Evolutionary conservation across 2,113 vertebrate genomes (phyloP), one percentile per base, ranked within the genome.

Genomic region (Hyaena hyaena): DNA sequence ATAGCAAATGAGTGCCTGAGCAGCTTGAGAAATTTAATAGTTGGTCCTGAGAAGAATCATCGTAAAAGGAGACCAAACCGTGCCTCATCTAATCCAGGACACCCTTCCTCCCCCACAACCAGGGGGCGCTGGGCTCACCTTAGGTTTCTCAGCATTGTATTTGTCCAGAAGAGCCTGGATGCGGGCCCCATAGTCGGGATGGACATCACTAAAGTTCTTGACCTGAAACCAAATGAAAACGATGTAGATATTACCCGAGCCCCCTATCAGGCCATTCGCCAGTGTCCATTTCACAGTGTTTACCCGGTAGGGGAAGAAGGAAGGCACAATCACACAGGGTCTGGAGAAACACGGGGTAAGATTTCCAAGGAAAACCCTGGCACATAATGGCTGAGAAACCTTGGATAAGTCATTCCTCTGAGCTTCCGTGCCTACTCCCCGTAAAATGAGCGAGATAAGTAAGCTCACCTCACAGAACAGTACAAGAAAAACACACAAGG

Each of bases 151-250:
- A 6, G 98, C 97, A 1, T 99, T 99, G 98, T 99, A 97, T 69
- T 99, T 99, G 95, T 99, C 98, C 97, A 99, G 97, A 63, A 99
- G 96, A 14, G 95, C 85, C 98, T 99, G 99, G 91, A 99, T 97
- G 19, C 97, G 68, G 79, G 98, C 98, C 66, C 99, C 99, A 14
- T 99, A 99, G 16, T 99, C 99, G 81, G 99, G 98, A 97, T 99
- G 99, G 91, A 99, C 98, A 5, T 99, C 99, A 89, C 95, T 98
- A 98, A 99, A 99, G 95, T 99, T 99, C 97, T 99, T 99, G 63
- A 99, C 99, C 99, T 99, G 95, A 66, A 97, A 26, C 65, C 21
- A 58, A 97, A 91, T 4, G 6, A 10, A 93, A 86, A 93, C 28
- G 45, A 69, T 28, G 35, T n/a, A 82, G 79, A 74, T 17, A 5